Evolutionary conservation across 2,113 vertebrate genomes (phyloP).

Genomic region (Hydrolagus affinis): DNA sequence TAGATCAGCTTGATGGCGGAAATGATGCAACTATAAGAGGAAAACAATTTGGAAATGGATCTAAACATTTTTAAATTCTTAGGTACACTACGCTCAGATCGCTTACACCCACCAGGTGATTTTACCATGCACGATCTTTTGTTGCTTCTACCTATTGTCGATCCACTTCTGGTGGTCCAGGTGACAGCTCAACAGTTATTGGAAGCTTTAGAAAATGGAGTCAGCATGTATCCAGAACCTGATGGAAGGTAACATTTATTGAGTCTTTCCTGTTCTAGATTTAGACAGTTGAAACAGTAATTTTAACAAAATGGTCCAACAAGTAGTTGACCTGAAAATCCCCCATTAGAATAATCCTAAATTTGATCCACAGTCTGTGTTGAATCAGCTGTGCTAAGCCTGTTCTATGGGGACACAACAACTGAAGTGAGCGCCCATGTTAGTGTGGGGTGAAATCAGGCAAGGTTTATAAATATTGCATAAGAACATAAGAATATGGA

Average conservation of each 20-base stretch:
- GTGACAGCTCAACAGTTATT: constrained; percentile 37
- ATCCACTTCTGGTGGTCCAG: constrained; percentile 37
- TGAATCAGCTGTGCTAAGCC: too few species aligned
- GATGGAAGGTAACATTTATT: constrained; percentile 36
- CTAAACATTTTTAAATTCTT: background rate
- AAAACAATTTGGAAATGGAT: background rate
- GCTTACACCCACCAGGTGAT: constrained; percentile 35
- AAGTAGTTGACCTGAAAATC: background rate
- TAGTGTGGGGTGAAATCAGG: too few species aligned
- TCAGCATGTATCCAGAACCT: constrained; percentile 38
- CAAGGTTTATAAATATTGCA: too few species aligned
- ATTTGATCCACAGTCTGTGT: background rate
- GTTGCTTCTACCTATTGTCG: constrained; percentile 36
- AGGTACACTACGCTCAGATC: constrained; percentile 40
- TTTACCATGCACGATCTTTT: constrained; percentile 43
- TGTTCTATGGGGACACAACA: too few species aligned
- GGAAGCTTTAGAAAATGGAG: constrained; percentile 41
- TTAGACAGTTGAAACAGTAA: too few species aligned
- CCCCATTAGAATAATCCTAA: background rate
- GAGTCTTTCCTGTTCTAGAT: background rate
- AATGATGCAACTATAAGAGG: too few species aligned
- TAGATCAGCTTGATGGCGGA: too few species aligned
- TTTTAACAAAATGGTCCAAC: too few species aligned
- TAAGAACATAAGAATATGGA: too few species aligned
- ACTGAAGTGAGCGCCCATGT: too few species aligned